A percentile compares a stretch with the other conserved stretches of the same genome.
Conservation (phyloP, 2,113 vertebrate species). For the Pelodiscus sinensis region DNA sequence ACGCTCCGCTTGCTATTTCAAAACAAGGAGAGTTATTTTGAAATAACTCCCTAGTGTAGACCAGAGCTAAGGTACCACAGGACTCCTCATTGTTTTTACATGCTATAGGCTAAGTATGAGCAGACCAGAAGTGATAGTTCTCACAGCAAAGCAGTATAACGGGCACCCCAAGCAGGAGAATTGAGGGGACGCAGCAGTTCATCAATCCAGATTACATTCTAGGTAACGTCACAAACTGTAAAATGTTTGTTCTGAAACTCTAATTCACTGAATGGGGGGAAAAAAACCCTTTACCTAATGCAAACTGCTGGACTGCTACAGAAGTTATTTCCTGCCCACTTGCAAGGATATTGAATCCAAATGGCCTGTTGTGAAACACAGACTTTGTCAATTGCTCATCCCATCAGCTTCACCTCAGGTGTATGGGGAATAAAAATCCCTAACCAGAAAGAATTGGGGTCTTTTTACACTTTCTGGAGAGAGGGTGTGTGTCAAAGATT, state of each 20-base stretch:
- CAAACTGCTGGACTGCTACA: neutral
- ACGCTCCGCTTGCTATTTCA: too few relatives aligned
- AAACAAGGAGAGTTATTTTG: too few relatives aligned
- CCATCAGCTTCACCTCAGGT: neutral
- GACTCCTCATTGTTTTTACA: too few relatives aligned
- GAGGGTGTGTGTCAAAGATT: neutral
- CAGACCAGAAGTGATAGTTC: too few relatives aligned
- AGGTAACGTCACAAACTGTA: neutral
- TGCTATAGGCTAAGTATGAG: too few relatives aligned
- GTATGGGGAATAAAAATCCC: neutral
- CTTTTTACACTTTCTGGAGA: neutral
- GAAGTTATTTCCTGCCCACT: neutral
- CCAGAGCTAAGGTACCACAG: too few relatives aligned
- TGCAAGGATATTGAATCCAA: neutral
- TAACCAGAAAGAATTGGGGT: neutral
- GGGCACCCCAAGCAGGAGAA: too few relatives aligned
- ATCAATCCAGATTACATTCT: too few relatives aligned
- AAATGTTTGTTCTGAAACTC: neutral
- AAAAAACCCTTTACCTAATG: neutral
- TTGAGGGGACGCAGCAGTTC: too few relatives aligned
- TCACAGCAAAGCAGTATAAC: too few relatives aligned
- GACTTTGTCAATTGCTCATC: neutral
- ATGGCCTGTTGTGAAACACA: neutral
- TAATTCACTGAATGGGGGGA: neutral
- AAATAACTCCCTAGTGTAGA: too few relatives aligned